Evolutionary conservation across 2,888 invertebrate species (phyloP), one percentile per base, ranked within the genome.

Genomic region (Panorpa germanica): DNA sequence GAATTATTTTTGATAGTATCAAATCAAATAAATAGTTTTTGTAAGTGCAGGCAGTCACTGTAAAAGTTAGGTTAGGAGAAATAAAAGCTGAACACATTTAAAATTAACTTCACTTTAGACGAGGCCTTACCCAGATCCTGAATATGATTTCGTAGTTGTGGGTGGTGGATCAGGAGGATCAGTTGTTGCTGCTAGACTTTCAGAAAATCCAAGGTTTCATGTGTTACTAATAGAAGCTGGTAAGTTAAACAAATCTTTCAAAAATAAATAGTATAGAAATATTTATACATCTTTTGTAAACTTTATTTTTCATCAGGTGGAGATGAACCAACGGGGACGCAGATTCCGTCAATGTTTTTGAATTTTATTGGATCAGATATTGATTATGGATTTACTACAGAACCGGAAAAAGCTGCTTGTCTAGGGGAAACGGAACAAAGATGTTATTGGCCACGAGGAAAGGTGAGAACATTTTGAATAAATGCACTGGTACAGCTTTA

Each of bases 301-400:
- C 13, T 28, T 17, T 12, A 12, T 26, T 35, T 12, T 29, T 26
- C 39, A 39, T 4, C 42, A 74, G 74, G 85, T 14, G 65, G 74
- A 35, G 82, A 86, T 46, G 85, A 86, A 49, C 82, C 85, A 0
- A 80, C 83, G 0, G 83, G 83, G 2, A 73, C 82, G 2, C 83
- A 85, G 48, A 80, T 86, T 28, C 88, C 88, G 0, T 82, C 85
- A 3, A 81, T 86, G 71, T 83, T 83, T 52, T 63, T 85, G 33
- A 83, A 85, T 55, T 83, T 81, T 48, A 63, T 83, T 32, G 82
- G 81, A 4, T 76, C 76, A 26, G 75, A 77, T 39, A 82, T 88
- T 41, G 88, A 88, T 53, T 88, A 86, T 82, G 69, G 73, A 15
- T 88, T 74, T 51, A 69, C 66, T 39, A 88, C 88, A 1, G 82